Evolutionary conservation across 2,797 vertebrate genomes (phyloP), one percentile per base, ranked within the genome.

Genomic region (Karalla daura): DNA sequence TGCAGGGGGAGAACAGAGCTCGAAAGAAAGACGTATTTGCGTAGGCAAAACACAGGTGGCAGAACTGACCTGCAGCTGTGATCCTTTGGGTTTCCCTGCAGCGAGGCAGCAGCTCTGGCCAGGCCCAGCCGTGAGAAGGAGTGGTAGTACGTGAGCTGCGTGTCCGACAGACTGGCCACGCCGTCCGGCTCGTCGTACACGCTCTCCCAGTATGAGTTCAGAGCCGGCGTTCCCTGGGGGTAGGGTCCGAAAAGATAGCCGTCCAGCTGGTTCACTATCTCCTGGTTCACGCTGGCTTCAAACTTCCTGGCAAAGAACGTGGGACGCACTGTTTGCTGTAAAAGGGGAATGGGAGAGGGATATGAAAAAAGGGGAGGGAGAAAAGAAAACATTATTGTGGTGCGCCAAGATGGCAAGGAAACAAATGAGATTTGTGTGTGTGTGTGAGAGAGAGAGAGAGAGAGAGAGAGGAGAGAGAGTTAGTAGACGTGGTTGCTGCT

Each of bases 301-400:
- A 99, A 99, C 90, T 99, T 99, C 63, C 98, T 95, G 23, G 97
- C 98, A 14, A 99, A 99, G 94, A 99, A 99, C 8, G 97, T 99
- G 11, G 97, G 97, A 67, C 97, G 92, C 70, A 96, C 93, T 0
- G 96, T 98, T 95, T 99, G 97, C 97, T 99, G 92, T 84, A 89
- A 50, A 0, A 51, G 0, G 23, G 52, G 21, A 28, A 36, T 23
- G 32, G 51, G 36, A 55, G 40, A 64, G 44, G 44, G 39, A 39
- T 9, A 69, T 70, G 76, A 85, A 66, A n/a, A 84, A 74, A 78
- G 60, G 56, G 23, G 63, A 59, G 27, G 40, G 28, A 40, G 47
- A 73, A 78, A 46, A 43, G 18, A 71, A 58, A 64, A 63, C 76
- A 86, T 87, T 85, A 85, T 23, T 62, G 23, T 49, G 47, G 37